Conservation (phyloP, 2,888 invertebrate species). For the Eurois occulta region DNA sequence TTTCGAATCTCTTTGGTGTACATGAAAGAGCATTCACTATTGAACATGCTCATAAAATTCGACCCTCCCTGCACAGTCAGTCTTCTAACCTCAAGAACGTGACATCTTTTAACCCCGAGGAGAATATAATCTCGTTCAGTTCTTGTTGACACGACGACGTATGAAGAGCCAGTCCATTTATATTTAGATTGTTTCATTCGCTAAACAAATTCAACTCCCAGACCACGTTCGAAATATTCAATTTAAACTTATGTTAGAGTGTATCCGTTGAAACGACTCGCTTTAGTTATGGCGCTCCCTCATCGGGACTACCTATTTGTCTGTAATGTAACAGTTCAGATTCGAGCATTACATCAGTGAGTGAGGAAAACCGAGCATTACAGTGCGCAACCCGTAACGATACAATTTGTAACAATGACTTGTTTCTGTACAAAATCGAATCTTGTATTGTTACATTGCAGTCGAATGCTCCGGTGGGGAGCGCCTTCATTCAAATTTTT, state of each 20-base stretch:
- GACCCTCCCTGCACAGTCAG: neutral
- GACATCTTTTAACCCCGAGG: neutral
- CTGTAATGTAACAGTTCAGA: neutral
- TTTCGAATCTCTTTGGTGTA: neutral
- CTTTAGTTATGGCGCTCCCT: neutral
- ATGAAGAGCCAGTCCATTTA: neutral
- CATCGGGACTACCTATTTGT: neutral
- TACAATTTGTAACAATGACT: too few relatives aligned
- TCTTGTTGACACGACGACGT: neutral
- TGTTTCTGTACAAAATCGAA: neutral
- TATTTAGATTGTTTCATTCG: neutral
- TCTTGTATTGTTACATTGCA: neutral
- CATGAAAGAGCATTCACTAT: neutral
- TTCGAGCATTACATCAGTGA: neutral
- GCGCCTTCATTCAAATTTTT: neutral
- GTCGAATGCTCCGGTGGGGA: neutral
- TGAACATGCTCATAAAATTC: neutral
- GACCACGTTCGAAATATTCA: constrained; percentile 33
- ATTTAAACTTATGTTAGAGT: constrained; percentile 31
- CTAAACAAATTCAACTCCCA: constrained; percentile 7
- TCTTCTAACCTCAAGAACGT: neutral
- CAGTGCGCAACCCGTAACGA: neutral
- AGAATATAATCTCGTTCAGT: neutral
- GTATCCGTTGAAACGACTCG: constrained; percentile 4
- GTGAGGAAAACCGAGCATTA: neutral